Base-by-base conservation (phyloP, 2,797 vertebrate species). In the Poecilia picta region DNA sequence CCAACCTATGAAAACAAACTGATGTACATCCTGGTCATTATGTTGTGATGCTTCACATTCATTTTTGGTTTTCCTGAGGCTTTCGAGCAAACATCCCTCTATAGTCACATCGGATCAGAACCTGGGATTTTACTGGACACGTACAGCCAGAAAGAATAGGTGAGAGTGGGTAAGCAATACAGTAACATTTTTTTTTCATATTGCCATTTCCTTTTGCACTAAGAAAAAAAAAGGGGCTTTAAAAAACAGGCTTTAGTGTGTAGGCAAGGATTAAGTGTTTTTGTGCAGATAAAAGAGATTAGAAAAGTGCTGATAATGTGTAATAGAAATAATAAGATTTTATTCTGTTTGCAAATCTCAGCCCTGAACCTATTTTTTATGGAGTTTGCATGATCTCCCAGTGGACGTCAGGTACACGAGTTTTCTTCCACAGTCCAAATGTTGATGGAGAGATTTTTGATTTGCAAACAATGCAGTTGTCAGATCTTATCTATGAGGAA, bases 71-170 rank as follows among this genome's bases (percentile, higher is more conserved):
- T 78, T 81, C 81, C 87, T 20, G 41, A 82, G 88, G 82, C 82
- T 53, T 59, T 18, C 78, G 45, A 79, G 76, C 76, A 7, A 71
- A 74, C 71, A 73, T 87, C 83, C 84, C 70, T 83, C 81, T 43
- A 89, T 49, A 76, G 86, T 89, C 81, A 87, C 33, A 75, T 79
- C 47, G 59, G 82, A 91, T 87, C 83, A 88, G 78, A 85, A 81
- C 74, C 25, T 43, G 31, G 75, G 45, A 83, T 39, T 80, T 82
- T 25, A 72, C 66, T 36, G 57, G 83, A 73, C 39, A 18, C 13
- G 74, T 75, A 78, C 76, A 82, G 81, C 78, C 83, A 80, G 77
- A 74, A 51, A 64, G 41, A 47, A 62, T n/a, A 59, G 75, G 79
- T 78, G 47, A 78, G 77, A 85, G 75, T 83, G 80, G 83, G 75